These are phyloP conservation scores for Pherbina coryleti DNA, from an alignment of 2,888 invertebrate genomes.

Conservation along the genomic window DNA sequence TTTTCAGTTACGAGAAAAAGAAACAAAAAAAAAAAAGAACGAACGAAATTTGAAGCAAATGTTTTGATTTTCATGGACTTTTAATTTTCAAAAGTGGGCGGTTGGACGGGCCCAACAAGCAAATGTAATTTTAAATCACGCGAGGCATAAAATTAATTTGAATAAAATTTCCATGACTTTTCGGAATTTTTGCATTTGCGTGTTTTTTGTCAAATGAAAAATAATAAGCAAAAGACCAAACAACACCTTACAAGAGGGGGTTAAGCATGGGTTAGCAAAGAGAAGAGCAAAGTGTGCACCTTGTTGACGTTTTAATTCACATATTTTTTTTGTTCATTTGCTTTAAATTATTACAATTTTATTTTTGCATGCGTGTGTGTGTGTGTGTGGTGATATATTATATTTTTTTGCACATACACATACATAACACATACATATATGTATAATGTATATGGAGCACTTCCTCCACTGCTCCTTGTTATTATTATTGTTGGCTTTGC, in stretches of 20 bases:
- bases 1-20: background rate
- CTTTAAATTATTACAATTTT: conserved; percentile 19
- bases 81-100: conserved; percentile 8
- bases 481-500: conserved; percentile 8
- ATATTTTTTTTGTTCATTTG: background rate
- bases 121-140: conserved; percentile 6
- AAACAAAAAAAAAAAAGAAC: background rate
- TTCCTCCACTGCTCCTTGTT: background rate
- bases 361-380: background rate
- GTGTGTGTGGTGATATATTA: background rate
- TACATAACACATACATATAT: background rate
- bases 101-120: background rate
- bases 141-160: background rate
- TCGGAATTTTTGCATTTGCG: background rate
- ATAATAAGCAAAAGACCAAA: background rate
- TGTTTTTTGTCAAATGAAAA: background rate
- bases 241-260: background rate
- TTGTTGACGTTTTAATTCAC: background rate
- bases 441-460: background rate
- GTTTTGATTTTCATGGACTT: conserved; percentile 30
- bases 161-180: conserved; percentile 1
- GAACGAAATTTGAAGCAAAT: conserved; percentile 13
- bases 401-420: background rate
- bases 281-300: background rate
- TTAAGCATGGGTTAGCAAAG: background rate